Conservation (phyloP, 2,888 invertebrate genomes). For the Hartigia nigra region DNA sequence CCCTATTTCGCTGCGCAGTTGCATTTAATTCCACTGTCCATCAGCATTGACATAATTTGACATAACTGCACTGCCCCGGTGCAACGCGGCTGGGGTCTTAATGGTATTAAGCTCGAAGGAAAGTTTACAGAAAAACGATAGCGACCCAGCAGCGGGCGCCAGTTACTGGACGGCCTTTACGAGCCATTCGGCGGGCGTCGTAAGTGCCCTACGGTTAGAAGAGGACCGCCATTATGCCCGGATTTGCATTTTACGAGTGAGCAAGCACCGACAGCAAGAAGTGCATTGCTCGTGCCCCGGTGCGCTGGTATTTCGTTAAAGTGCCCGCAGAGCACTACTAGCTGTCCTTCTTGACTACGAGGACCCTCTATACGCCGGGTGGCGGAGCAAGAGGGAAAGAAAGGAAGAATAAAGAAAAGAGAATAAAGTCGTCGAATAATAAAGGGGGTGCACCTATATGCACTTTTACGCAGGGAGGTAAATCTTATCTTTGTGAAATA, state of each 20-base stretch:
- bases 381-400: slow-evolving; percentile 13
- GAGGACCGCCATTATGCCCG: slow-evolving; percentile 46
- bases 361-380: not conserved
- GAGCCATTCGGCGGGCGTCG: slow-evolving; percentile 48
- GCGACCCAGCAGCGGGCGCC: slow-evolving; percentile 12
- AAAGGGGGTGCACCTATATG: slow-evolving; percentile 11
- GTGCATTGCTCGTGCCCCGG: not conserved
- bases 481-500: not conserved
- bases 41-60: not conserved
- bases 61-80: not conserved
- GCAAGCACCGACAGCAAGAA: not conserved
- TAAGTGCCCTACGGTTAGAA: slow-evolving; percentile 31
- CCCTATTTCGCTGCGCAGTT: not conserved
- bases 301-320: not conserved
- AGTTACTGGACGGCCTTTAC: slow-evolving; percentile 44
- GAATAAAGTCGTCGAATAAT: not conserved
- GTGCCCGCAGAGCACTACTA: not conserved
- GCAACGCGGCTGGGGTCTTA: not conserved
- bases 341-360: not conserved
- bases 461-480: slow-evolving; percentile 4
- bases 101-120: not conserved
- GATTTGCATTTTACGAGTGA: slow-evolving; percentile 49
- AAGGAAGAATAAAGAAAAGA: slow-evolving; percentile 3
- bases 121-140: not conserved
- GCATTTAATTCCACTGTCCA: not conserved